A percentile compares a stretch with the other conserved stretches of the same genome.
phyloP scores from a whole-genome alignment of 2,797 vertebrate genomes.

The Manis javanica region DNA sequence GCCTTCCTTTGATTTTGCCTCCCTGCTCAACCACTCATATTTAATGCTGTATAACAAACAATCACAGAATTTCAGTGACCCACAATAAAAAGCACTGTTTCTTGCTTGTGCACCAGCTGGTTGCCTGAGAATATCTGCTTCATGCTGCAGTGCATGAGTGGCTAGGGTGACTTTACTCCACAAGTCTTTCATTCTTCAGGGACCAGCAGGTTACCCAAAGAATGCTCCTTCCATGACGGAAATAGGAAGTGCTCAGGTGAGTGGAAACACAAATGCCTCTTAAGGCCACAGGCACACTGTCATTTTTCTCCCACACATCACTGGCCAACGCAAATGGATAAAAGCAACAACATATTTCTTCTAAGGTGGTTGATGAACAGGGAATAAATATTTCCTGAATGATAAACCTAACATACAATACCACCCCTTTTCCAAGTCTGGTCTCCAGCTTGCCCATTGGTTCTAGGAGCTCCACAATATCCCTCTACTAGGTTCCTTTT shows the following conservation, averaged over 20 bases:
- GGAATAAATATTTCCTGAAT: slow-evolving; percentile 17
- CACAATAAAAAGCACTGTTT: not conserved
- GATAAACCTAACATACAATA: not conserved
- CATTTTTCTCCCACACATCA: not conserved
- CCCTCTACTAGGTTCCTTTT: not conserved
- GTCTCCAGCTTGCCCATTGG: not conserved
- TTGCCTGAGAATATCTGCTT: not conserved
- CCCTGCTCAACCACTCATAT: not conserved
- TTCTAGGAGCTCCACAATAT: not conserved
- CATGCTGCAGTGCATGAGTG: not conserved
- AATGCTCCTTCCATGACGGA: not conserved
- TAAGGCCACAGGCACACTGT: not conserved
- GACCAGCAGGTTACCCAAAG: not conserved
- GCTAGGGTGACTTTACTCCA: not conserved
- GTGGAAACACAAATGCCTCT: slow-evolving; percentile 19
- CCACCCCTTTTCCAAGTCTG: not conserved
- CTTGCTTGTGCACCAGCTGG: not conserved
- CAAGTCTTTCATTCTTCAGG: not conserved
- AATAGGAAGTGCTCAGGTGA: not conserved
- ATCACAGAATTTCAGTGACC: not conserved
- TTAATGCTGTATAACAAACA: not conserved
- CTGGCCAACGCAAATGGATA: not conserved
- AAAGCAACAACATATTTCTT: not conserved
- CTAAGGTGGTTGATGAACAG: not conserved
- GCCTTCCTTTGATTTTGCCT: not conserved